Base-by-base conservation (phyloP, 2,888 invertebrate species). In the Drosophila quinaria region DNA sequence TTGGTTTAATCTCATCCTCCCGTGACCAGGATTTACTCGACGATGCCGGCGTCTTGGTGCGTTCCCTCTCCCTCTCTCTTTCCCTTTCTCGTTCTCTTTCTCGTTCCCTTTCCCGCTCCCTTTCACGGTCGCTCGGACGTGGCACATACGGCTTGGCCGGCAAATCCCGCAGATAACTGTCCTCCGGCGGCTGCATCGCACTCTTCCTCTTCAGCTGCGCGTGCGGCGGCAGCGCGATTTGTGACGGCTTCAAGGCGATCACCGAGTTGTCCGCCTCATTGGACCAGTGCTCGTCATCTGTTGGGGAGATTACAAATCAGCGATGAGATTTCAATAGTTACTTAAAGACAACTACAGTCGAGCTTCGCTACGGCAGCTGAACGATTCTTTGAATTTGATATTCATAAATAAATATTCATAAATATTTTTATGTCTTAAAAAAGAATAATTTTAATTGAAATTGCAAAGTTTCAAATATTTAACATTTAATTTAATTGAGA, bases 191-290 rank as follows among this genome's bases (percentile, higher is more conserved):
- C 70, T 91, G 91, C 15, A 91, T 82, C 10, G 91, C 91, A 72
- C 90, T 92, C 71, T 92, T 92, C 2, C 92, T 88, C 72, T 91
- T 90, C 73, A 92, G 74, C 68, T 90, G 92, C 65, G 87, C 82
- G 60, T 92, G 91, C 47, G 82, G 89, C 13, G 86, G 80, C 66
- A 92, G 65, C 44, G 92, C 82, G 33, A 92, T 92, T 64, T 92
- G 92, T 46, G 92, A 91, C 41, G 92, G 92, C 70, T 92, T 92
- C 63, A 92, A 70, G 3, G 92, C 92, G 54, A 92, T 92, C 29
- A 92, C 92, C 58, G 92, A 92, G 65, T 92, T 92, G 64, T 92
- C 92, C 54, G 92, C 92, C 81, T 93, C 93, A 54, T 93, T 92
- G 22, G 91, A 91, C 93, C 92, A 92, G 80, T 92, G 92, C 47